These are phyloP conservation scores for Sminthurinus signatus DNA, from an alignment of 1,140 invertebrate genomes.

Conservation along the genomic window DNA sequence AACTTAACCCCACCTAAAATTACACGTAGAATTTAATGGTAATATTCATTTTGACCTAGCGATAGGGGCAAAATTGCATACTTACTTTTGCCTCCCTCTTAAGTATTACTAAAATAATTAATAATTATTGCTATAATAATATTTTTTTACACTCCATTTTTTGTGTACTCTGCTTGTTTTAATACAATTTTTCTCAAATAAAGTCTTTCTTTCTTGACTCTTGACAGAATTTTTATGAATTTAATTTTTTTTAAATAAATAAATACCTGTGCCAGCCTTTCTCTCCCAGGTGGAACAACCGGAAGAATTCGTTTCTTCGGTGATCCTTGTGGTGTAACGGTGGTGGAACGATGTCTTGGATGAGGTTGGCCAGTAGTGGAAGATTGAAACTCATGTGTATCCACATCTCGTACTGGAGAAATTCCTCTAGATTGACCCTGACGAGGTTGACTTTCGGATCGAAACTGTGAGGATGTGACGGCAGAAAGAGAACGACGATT, in stretches of 20 bases:
- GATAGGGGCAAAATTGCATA: no score
- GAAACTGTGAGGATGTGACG: conserved; percentile 21
- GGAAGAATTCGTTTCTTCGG: conserved; percentile 93
- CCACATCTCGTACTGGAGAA: conserved; percentile 29
- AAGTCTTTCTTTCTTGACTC: no score
- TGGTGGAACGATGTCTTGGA: conserved; percentile 72
- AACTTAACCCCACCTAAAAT: no score
- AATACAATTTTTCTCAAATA: no score
- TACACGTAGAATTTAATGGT: no score
- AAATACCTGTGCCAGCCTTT: conserved; percentile 37
- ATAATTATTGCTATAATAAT: neutral
- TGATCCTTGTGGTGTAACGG: conserved; percentile 86
- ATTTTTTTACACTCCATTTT: no score
- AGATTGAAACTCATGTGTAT: conserved; percentile 40
- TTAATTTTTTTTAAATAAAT: no score
- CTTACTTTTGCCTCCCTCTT: no score
- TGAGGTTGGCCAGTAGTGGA: conserved; percentile 43
- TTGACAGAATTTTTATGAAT: no score
- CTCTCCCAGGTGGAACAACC: conserved; percentile 40
- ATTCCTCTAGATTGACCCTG: conserved; percentile 7
- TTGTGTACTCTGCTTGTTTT: no score
- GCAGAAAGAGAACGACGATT: conserved; percentile 31
- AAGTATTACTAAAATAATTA: neutral
- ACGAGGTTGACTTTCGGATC: conserved; percentile 37
- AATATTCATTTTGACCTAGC: no score